Evolutionary conservation across 2,888 invertebrate species (phyloP).

Genomic region (Limnephilus auricula): DNA sequence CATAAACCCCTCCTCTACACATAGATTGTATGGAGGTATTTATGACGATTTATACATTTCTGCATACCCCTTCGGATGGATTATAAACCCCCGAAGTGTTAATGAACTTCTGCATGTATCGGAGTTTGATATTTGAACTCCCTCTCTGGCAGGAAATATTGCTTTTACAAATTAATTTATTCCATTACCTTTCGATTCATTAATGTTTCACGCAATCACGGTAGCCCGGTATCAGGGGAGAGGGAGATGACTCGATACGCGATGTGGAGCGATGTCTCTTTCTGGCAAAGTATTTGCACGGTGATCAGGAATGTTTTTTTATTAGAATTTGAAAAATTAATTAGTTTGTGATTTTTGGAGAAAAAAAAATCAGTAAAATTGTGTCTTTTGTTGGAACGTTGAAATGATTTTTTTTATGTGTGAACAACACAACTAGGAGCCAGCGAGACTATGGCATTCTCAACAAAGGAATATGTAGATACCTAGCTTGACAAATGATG

Average conservation of each 20-base stretch:
- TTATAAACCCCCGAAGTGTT: constrained; percentile 52
- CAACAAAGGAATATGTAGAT: no score
- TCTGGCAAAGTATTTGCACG: constrained; percentile 20
- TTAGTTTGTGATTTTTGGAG: neutral
- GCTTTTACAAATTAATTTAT: constrained; percentile 77
- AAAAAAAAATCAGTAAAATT: neutral
- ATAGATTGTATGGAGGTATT: neutral
- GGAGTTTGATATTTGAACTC: constrained; percentile 58
- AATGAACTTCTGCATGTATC: constrained; percentile 67
- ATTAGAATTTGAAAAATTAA: no score
- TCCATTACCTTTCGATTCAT: constrained; percentile 77
- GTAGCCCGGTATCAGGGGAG: constrained; percentile 40
- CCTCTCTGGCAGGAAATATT: constrained; percentile 70
- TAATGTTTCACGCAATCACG: constrained; percentile 76
- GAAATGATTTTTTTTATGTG: no score
- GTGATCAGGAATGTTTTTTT: constrained; percentile 42
- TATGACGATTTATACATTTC: neutral
- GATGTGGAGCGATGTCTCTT: constrained; percentile 11
- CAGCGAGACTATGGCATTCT: no score
- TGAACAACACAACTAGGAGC: no score
- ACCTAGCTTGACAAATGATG: no score
- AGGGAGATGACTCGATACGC: constrained; percentile 25
- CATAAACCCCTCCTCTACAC: neutral
- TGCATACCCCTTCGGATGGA: neutral
- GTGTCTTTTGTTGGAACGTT: no score